phyloP scores from a whole-genome alignment of 2,113 vertebrate genomes.

The Suncus etruscus region DNA sequence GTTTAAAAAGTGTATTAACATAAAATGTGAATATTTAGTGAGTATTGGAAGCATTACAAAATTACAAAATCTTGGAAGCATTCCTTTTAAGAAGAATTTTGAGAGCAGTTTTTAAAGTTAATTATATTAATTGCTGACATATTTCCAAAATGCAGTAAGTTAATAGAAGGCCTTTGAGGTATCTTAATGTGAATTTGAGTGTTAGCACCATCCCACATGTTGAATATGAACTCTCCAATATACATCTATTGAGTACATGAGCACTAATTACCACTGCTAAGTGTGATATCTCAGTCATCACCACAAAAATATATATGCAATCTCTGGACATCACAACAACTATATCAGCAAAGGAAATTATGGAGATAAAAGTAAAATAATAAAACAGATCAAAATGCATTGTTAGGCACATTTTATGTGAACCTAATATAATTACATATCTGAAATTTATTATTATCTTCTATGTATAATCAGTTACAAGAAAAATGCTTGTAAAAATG shows the following conservation, averaged over 20 bases:
- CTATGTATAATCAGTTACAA: neutral
- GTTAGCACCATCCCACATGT: too few relatives aligned
- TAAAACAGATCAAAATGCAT: neutral
- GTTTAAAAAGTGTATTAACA: neutral
- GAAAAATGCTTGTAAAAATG: neutral
- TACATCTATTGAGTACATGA: too few relatives aligned
- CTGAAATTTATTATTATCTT: neutral
- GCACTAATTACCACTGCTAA: too few relatives aligned
- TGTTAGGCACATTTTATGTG: neutral
- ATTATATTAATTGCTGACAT: neutral
- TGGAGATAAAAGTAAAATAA: too few relatives aligned
- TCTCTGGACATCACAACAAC: too few relatives aligned
- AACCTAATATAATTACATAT: neutral
- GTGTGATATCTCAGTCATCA: too few relatives aligned
- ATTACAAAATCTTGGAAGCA: neutral
- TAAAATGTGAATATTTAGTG: neutral
- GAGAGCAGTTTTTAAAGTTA: neutral
- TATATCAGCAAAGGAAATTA: too few relatives aligned
- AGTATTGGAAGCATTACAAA: neutral
- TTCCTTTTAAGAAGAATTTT: neutral
- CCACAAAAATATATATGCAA: too few relatives aligned
- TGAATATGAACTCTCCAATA: too few relatives aligned
- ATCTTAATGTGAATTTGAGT: too few relatives aligned
- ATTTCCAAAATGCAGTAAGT: neutral
- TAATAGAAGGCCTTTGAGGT: neutral